A percentile compares a stretch with the other conserved stretches of the same genome.
Evolutionary conservation across 2,888 invertebrate genomes (phyloP).

Genomic region (Oscheius sp.): DNA sequence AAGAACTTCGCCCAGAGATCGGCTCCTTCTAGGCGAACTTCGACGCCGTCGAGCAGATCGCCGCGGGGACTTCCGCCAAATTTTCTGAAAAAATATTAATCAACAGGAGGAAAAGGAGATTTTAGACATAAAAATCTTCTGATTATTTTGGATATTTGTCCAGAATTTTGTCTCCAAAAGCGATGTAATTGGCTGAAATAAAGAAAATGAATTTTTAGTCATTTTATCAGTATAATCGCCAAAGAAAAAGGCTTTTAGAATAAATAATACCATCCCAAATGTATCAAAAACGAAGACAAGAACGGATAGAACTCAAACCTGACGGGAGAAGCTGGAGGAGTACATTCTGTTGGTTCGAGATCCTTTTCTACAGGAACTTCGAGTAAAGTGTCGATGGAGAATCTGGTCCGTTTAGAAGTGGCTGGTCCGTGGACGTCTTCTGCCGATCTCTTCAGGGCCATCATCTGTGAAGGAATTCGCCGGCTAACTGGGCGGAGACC

Average conservation of each 20-base stretch:
- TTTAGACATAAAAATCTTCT: too few relatives aligned
- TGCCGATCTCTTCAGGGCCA: slow-evolving; percentile 29
- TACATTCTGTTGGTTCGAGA: neutral
- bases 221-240: too few relatives aligned
- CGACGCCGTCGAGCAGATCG: slow-evolving; percentile 75
- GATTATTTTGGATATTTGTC: too few relatives aligned
- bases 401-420: neutral
- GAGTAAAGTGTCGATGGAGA: slow-evolving; percentile 30
- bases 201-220: too few relatives aligned
- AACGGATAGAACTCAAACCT: slow-evolving; percentile 7
- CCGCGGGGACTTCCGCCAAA: slow-evolving; percentile 31
- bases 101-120: too few relatives aligned
- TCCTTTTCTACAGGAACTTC: slow-evolving; percentile 11
- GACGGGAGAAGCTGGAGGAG: slow-evolving; percentile 16
- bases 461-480: slow-evolving; percentile 33
- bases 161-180: too few relatives aligned
- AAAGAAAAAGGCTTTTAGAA: neutral
- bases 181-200: too few relatives aligned
- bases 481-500: neutral
- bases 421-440: slow-evolving; percentile 14
- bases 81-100: slow-evolving; percentile 19
- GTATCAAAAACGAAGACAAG: neutral
- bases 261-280: neutral
- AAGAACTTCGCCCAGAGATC: slow-evolving; percentile 96
- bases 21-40: slow-evolving; percentile 92